phyloP scores from a whole-genome alignment of 2,113 vertebrate species.

The Mesocricetus auratus region DNA sequence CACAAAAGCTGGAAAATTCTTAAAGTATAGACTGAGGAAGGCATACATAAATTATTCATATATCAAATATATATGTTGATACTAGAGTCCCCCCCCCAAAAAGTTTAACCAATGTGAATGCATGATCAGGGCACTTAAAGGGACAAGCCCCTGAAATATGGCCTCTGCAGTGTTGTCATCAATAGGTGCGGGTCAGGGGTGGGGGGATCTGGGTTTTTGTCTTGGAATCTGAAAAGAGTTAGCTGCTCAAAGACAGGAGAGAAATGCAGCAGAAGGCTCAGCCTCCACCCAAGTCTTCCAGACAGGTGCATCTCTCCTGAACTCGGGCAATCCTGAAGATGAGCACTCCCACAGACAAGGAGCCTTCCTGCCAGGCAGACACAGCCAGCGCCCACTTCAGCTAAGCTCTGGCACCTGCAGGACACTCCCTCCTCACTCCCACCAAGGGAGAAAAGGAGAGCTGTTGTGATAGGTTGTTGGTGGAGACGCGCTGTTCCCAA shows the following conservation, averaged over 20 bases:
- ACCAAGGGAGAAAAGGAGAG: neutral
- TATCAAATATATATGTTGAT: slow-evolving; percentile 34
- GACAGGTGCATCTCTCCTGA: neutral
- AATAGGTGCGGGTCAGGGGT: neutral
- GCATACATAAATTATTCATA: slow-evolving; percentile 55
- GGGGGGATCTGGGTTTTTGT: neutral
- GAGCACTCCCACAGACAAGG: neutral
- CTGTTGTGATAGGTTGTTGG: neutral
- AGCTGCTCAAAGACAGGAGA: slow-evolving; percentile 17
- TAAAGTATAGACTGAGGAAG: neutral
- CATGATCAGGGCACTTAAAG: neutral
- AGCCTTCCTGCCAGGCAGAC: neutral
- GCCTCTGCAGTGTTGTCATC: neutral
- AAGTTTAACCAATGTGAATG: neutral
- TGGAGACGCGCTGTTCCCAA: neutral
- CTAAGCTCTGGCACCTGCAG: neutral
- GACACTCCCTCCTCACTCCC: neutral
- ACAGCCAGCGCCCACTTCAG: neutral
- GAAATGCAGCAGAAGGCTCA: neutral
- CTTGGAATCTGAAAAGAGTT: neutral
- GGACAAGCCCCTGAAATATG: neutral
- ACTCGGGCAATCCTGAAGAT: slow-evolving; percentile 13
- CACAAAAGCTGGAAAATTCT: slow-evolving; percentile 5
- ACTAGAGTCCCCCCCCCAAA: neutral
- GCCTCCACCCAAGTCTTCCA: neutral